Conservation (phyloP, 2,888 invertebrate species). For the Spodoptera littoralis region DNA sequence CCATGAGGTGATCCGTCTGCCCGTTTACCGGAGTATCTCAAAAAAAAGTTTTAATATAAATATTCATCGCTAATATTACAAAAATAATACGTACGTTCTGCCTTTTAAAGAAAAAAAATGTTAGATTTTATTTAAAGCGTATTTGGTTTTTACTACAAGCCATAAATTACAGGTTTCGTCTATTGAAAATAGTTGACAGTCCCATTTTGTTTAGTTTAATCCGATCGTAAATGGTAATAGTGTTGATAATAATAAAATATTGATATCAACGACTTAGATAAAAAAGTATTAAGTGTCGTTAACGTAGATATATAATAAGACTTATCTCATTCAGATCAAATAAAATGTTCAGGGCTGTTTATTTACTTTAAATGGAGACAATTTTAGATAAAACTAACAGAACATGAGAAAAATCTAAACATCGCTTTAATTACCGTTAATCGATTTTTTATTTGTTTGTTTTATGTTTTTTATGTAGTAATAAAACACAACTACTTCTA, state of each 20-base stretch:
- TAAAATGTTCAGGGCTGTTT: conserved; percentile 39
- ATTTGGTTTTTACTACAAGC: too few relatives aligned
- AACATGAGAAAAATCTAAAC: conserved; percentile 27
- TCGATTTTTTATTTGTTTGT: conserved; percentile 28
- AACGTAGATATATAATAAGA: conserved; percentile 31
- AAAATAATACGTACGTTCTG: too few relatives aligned
- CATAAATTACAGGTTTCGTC: too few relatives aligned
- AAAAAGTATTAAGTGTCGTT: conserved; percentile 28
- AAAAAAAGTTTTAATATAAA: too few relatives aligned
- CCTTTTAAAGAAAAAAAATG: too few relatives aligned
- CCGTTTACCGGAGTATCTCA: too few relatives aligned
- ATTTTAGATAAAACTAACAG: conserved; percentile 34
- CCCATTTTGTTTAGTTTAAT: conserved; percentile 18
- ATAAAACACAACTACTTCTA: conserved; percentile 5
- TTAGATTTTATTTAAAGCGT: too few relatives aligned
- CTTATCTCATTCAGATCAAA: conserved; percentile 47
- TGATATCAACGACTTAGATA: conserved; percentile 35
- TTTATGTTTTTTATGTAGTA: conserved; percentile 2
- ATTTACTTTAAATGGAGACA: conserved; percentile 27
- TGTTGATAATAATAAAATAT: conserved; percentile 45
- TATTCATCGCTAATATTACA: too few relatives aligned
- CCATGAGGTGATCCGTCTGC: too few relatives aligned
- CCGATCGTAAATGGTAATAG: conserved; percentile 46
- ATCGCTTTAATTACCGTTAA: conserved; percentile 23
- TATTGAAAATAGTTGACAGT: neutral